Base-by-base conservation (phyloP, 2,888 invertebrate species). In the Sylvicola fuscatus region DNA sequence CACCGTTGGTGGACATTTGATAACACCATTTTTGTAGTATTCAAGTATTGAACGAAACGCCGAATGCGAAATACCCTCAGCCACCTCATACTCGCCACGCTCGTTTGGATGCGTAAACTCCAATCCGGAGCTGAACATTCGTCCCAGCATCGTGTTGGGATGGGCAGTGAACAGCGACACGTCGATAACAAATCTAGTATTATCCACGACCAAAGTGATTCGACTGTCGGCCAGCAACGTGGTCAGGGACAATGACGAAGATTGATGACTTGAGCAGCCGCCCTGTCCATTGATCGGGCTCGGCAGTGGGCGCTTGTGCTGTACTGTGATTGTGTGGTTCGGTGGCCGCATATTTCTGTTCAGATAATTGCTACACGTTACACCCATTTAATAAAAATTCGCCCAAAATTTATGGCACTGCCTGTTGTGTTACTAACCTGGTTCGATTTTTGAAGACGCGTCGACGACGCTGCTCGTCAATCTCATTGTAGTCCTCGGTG, bases 71-170 rank as follows among this genome's bases (percentile, higher is more conserved):
- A 98, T 86, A 2, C 97, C 97, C 44, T 97, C 95, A 1, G 93
- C 95, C 16, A 92, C 87, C 51, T 95, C 92, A 55, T 83, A 97
- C 54, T 98, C 98, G 2, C 97, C 95, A 3, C 90, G 65, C 45
- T 93, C 93, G 53, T 98, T 99, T 1, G 93, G 79, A 50, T 87
- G 82, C 0, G 87, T 84, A 56, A 92, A 87, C 47, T 83, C 92
- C 43, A 80, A 64, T 40, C 87, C 86, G 10, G 86, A 82, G 52
- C 87, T 86, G 50, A 95, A 95, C 95, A 95, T 95, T 47, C 92
- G 74, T n/a, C 97, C 98, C 26, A 99, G 64, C 95, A 98, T 95
- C 1, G 98, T 98, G 53, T 97, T 93, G 1, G 97, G 93, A 60
- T 95, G 87, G 3, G 86, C 82, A 8, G 84, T 81, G 50, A 98